Evolutionary conservation across 2,113 vertebrate genomes (phyloP).

Genomic region (Panthera tigris): DNA sequence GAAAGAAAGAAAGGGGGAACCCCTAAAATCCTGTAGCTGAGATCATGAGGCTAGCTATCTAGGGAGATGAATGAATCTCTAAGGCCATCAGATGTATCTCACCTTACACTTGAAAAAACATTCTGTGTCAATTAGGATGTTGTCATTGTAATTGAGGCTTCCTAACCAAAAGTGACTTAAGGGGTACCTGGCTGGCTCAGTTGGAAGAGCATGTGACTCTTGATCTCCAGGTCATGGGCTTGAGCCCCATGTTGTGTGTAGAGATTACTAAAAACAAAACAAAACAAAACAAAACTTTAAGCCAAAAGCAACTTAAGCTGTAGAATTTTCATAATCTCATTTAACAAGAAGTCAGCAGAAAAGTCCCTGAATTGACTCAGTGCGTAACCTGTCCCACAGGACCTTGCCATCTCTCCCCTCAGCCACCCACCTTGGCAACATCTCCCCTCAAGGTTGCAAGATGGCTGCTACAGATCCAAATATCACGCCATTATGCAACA

Average conservation of each 20-base stretch:
- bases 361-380: not conserved
- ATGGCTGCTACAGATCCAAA: not conserved
- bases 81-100: not conserved
- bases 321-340: not conserved
- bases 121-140: not conserved
- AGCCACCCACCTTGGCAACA: not conserved
- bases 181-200: not conserved
- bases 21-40: not conserved
- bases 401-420: not conserved
- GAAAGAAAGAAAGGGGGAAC: not conserved
- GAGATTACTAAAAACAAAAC: not conserved
- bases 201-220: not conserved
- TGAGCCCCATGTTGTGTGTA: not conserved
- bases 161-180: not conserved
- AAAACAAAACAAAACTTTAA: not conserved
- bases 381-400: not conserved
- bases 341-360: constrained; percentile 5
- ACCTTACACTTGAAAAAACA: not conserved
- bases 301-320: not conserved
- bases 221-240: not conserved
- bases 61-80: not conserved
- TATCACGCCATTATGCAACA: not conserved
- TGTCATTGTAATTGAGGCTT: not conserved
- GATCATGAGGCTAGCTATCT: not conserved
- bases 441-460: not conserved